A percentile compares a stretch with the other conserved stretches of the same genome.
phyloP scores from a whole-genome alignment of 2,888 invertebrate genomes.

The Anticlea derivata region DNA sequence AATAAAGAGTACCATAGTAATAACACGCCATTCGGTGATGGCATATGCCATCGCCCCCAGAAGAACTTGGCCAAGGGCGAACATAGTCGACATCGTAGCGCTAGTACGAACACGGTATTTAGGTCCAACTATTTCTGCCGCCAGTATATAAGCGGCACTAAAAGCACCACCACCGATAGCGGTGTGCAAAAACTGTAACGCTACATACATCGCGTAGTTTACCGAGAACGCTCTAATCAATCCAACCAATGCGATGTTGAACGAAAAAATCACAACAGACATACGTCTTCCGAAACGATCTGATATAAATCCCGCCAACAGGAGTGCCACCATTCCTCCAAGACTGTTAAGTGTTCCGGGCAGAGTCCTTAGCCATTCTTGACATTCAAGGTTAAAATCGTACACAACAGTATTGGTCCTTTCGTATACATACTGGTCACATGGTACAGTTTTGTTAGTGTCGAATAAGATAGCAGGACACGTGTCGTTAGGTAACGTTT shows the following conservation, averaged over 20 bases:
- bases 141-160: constrained; percentile 80
- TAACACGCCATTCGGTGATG: constrained; percentile 87
- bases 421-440: constrained; percentile 65
- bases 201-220: constrained; percentile 70
- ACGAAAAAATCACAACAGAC: constrained; percentile 69
- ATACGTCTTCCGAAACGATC: constrained; percentile 81
- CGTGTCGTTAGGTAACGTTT: constrained; percentile 36
- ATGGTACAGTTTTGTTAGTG: constrained; percentile 51
- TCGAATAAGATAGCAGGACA: constrained; percentile 64
- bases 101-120: constrained; percentile 88
- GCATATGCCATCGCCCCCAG: constrained; percentile 87
- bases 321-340: constrained; percentile 87
- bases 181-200: constrained; percentile 67
- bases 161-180: constrained; percentile 73
- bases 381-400: constrained; percentile 72
- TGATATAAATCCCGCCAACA: constrained; percentile 87
- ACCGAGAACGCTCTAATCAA: constrained; percentile 69
- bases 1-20: constrained; percentile 86
- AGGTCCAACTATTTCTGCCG: constrained; percentile 90
- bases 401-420: constrained; percentile 69
- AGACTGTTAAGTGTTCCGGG: constrained; percentile 90
- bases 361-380: constrained; percentile 88
- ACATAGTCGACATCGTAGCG: constrained; percentile 87
- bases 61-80: constrained; percentile 88
- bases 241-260: constrained; percentile 67